Evolutionary conservation across 2,888 invertebrate genomes (phyloP), one percentile per base, ranked within the genome.

Genomic region (Marronus borbonicus): DNA sequence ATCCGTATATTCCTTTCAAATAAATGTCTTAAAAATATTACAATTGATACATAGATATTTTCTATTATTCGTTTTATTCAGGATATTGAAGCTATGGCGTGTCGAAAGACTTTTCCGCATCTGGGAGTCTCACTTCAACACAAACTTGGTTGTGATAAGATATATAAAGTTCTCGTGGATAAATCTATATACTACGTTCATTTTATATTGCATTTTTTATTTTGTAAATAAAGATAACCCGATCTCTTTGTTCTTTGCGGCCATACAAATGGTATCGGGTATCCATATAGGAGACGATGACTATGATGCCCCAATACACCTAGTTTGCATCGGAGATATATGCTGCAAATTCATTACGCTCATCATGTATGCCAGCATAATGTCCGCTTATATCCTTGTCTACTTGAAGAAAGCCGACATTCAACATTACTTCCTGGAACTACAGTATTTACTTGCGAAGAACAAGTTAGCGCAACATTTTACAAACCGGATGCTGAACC

Each of bases 11-110:
- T 55, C 17, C 31, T 36, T 36, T 36, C 5, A 36, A 36, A 36
- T 36, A 36, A 36, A 36, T 36, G 31, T 36, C 31, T 36, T 36
- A 36, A 36, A 36, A 31, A 31, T 24, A 24, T 24, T 1, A 24
- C 24, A 24, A 24, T 24, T 24, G 24, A 24, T 24, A 24, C 0
- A 31, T 3, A 31, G 31, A 2, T 31, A 31, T 31, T 31, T 31
- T 31, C 1, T 24, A 39, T 39, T 44, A 44, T 44, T 44, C 44
- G 2, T 44, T 44, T 62, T 31, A 62, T 62, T 62, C n/a, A 74
- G 72, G 24, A 52, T 78, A 44, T 52, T 80, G 58, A 81, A 81
- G 74, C 36, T 81, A 2, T 80, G 79, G 78, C 79, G 78, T 49
- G 58, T 80, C 2, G 78, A 77, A 50, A 70, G 62, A 7, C 7